Conservation (phyloP, 2,797 vertebrate genomes). For the Coendou prehensilis region DNA sequence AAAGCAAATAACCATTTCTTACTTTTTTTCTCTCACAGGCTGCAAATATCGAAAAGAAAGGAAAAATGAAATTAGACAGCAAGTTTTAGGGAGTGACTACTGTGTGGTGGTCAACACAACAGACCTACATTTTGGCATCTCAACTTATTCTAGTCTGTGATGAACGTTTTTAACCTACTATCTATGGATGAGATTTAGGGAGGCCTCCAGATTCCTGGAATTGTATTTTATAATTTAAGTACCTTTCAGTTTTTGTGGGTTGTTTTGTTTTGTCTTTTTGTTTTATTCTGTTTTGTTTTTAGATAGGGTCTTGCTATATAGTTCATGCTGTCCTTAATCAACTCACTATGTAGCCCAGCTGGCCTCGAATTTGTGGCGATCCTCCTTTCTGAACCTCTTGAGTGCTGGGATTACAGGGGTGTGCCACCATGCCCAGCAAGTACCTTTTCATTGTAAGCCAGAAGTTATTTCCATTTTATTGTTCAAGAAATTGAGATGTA, state of each 20-base stretch:
- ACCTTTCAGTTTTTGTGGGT: not conserved
- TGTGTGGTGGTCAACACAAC: not conserved
- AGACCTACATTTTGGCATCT: not conserved
- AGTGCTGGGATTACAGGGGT: not conserved
- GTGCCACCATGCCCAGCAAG: not conserved
- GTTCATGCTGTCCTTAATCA: not conserved
- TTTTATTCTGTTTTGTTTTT: not conserved
- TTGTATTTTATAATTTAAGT: not conserved
- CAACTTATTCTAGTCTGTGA: not conserved
- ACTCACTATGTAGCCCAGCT: not conserved
- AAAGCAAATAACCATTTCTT: slow-evolving; percentile 42
- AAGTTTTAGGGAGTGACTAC: not conserved
- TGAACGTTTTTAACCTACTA: not conserved
- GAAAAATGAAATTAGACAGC: not conserved
- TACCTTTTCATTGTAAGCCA: not conserved
- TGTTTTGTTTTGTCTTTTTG: not conserved
- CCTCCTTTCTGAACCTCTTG: not conserved
- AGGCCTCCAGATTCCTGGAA: not conserved
- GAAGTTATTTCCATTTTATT: slow-evolving; percentile 31
- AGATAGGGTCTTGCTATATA: not conserved
- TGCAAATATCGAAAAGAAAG: slow-evolving; percentile 30
- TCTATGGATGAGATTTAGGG: not conserved
- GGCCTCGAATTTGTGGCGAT: not conserved
- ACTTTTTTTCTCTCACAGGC: not conserved
- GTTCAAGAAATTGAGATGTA: not conserved